Conservation (phyloP, 2,113 vertebrate species). For the Melozone crissalis region DNA sequence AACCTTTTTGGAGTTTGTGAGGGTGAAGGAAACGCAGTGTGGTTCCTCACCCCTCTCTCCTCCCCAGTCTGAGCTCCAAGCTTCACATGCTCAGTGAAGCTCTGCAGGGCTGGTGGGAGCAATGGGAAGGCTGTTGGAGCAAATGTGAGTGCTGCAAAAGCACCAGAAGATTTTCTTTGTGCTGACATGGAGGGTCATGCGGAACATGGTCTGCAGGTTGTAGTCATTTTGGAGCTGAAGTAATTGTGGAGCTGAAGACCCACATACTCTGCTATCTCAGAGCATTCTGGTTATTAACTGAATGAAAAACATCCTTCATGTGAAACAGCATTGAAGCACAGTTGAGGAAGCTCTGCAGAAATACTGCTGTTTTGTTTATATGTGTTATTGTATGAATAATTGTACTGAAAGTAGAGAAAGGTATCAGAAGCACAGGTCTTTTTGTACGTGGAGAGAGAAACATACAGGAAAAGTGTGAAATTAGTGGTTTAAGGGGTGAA, state of each 20-base stretch:
- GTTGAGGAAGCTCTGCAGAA: background rate
- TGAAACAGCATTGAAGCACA: background rate
- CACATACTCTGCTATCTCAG: background rate
- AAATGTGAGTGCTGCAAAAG: background rate
- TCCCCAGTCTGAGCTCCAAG: background rate
- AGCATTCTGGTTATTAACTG: background rate
- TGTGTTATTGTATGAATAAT: background rate
- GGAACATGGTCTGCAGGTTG: background rate
- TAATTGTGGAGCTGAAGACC: background rate
- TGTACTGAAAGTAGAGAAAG: background rate
- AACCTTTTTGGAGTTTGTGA: background rate
- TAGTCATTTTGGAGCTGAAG: background rate
- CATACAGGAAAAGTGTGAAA: background rate
- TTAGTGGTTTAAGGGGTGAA: background rate
- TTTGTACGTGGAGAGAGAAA: background rate
- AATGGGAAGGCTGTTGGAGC: background rate
- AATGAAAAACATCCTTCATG: background rate
- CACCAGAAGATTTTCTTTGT: background rate
- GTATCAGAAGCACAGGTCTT: background rate
- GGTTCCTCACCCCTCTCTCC: background rate
- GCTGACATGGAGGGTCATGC: background rate
- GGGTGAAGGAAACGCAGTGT: background rate
- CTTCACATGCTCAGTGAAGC: background rate
- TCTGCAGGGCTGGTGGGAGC: background rate
- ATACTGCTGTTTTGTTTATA: background rate